phyloP scores from a whole-genome alignment of 2,797 vertebrate species.

The Muscicapa comitata region DNA sequence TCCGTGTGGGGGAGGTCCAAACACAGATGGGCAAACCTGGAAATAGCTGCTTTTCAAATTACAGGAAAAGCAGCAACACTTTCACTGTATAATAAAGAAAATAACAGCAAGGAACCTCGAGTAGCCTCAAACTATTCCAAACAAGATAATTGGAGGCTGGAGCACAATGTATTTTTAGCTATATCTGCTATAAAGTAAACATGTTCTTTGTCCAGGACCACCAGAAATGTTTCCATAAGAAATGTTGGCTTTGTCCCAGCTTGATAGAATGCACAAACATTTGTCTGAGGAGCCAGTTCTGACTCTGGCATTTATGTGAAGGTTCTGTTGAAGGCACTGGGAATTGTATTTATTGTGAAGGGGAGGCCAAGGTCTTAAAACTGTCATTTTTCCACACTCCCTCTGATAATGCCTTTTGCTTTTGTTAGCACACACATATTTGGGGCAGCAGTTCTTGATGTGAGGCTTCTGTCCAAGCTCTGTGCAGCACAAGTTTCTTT shows the following conservation, averaged over 20 bases:
- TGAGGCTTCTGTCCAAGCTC: neutral
- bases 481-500: neutral
- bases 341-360: neutral
- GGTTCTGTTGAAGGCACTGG: slow-evolving; percentile 18
- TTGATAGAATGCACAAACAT: slow-evolving; percentile 49
- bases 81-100: slow-evolving; percentile 44
- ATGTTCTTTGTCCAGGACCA: slow-evolving; percentile 47
- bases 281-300: slow-evolving; percentile 18
- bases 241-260: slow-evolving; percentile 24
- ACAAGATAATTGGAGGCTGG: slow-evolving; percentile 37
- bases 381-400: neutral
- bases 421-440: neutral
- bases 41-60: slow-evolving; percentile 34
- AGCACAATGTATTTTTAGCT: slow-evolving; percentile 49
- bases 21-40: slow-evolving; percentile 31
- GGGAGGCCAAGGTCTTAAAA: slow-evolving; percentile 21
- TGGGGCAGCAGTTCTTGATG: neutral
- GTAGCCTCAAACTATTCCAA: slow-evolving; percentile 36
- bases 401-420: neutral
- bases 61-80: slow-evolving; percentile 29
- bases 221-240: slow-evolving; percentile 66
- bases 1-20: neutral
- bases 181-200: slow-evolving; percentile 61
- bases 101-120: neutral
- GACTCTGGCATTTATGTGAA: slow-evolving; percentile 15